A percentile compares a stretch with the other conserved stretches of the same genome.
Conservation (phyloP, 2,113 vertebrate genomes). For the Cochlearius cochlearius region DNA sequence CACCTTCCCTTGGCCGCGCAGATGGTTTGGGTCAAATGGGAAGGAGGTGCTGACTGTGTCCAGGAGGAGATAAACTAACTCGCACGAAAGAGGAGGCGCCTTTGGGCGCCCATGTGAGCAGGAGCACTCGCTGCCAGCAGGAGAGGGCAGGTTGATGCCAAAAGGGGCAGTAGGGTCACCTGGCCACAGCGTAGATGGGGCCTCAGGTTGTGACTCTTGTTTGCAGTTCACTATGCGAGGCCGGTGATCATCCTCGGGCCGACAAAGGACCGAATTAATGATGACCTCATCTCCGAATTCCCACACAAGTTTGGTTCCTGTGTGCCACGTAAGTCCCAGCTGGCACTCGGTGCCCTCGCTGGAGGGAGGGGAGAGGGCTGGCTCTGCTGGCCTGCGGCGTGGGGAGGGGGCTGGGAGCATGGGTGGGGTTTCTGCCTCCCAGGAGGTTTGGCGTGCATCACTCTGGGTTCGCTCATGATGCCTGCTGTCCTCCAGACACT, state of each 20-base stretch:
- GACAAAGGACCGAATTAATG: conserved; percentile 95
- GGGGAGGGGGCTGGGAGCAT: not conserved
- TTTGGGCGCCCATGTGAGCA: not conserved
- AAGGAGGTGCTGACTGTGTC: not conserved
- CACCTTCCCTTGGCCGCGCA: fast-evolving
- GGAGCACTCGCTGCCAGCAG: not conserved
- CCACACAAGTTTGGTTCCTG: conserved; percentile 99
- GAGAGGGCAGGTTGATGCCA: not conserved
- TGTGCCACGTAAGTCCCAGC: conserved; percentile 89
- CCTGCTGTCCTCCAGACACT: conserved; percentile 78
- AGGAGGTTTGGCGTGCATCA: fast-evolving
- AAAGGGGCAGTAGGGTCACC: not conserved
- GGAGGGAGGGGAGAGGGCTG: not conserved
- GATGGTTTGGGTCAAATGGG: not conserved
- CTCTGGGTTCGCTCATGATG: fast-evolving
- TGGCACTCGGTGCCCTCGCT: fast-evolving
- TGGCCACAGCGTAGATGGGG: fast-evolving
- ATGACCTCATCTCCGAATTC: conserved; percentile 98
- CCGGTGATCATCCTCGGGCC: conserved; percentile 97
- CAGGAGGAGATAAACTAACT: not conserved
- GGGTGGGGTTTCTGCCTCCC: not conserved
- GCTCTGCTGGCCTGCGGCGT: fast-evolving
- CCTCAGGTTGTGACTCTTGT: not conserved
- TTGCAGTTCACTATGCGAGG: conserved; percentile 92
- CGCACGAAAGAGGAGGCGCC: fast-evolving